Evolutionary conservation across 2,797 vertebrate species (phyloP).

Genomic region (Eremophila alpestris): DNA sequence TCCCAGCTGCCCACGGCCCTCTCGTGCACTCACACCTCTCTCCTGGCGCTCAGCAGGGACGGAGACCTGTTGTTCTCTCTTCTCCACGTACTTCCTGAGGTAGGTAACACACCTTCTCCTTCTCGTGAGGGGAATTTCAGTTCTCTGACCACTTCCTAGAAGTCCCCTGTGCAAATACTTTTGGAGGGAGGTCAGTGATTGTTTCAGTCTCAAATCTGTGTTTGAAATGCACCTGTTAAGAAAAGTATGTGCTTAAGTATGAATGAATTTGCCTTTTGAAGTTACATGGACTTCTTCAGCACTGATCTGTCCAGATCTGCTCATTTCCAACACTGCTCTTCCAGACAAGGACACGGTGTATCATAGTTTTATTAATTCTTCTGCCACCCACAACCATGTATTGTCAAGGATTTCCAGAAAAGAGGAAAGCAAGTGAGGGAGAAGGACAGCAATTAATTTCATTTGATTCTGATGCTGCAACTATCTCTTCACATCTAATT

Average conservation of each 20-base stretch:
- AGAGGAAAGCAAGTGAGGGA: neutral
- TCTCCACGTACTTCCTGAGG: neutral
- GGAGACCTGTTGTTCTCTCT: neutral
- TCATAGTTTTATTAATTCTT: neutral
- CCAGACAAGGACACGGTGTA: neutral
- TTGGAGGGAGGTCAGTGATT: neutral
- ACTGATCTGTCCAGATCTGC: neutral
- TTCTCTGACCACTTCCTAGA: neutral
- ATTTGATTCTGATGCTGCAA: neutral
- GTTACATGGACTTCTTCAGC: neutral
- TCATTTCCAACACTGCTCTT: neutral
- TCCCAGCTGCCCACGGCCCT: accelerated
- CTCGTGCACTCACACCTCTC: neutral
- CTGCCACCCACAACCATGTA: neutral
- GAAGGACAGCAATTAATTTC: neutral
- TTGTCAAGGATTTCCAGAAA: neutral
- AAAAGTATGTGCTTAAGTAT: neutral
- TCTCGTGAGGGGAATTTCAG: neutral
- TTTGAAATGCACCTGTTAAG: constrained; percentile 61
- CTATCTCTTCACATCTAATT: neutral
- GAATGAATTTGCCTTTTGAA: constrained; percentile 15
- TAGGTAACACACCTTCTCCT: neutral
- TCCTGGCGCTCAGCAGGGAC: neutral
- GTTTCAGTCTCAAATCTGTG: neutral
- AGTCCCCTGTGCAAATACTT: neutral